Percentiles rank a stretch among this genome's conserved stretches.
Evolutionary conservation across 2,113 vertebrate species (phyloP).

Genomic region (Uropsilus gracilis): DNA sequence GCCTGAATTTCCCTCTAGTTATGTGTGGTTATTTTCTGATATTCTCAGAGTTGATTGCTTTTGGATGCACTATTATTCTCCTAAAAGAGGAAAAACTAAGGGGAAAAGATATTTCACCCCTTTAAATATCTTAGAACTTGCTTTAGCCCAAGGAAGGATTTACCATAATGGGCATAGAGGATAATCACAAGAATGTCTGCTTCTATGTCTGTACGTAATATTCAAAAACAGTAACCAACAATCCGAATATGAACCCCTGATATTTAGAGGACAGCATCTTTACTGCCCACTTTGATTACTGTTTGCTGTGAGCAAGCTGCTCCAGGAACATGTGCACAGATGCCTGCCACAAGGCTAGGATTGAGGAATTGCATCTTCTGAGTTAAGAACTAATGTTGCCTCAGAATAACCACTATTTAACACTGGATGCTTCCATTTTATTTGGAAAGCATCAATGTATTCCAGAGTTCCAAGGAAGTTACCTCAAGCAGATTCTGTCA

Average conservation of each 20-base stretch:
- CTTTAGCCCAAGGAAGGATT: neutral
- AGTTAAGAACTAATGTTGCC: neutral
- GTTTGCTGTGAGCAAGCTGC: neutral
- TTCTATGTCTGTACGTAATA: neutral
- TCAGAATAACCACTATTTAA: neutral
- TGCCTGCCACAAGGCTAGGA: neutral
- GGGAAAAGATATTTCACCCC: accelerated
- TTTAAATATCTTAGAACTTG: neutral
- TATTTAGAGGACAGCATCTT: neutral
- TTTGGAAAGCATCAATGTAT: neutral
- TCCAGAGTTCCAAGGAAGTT: neutral
- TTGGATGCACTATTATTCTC: neutral
- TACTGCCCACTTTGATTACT: neutral
- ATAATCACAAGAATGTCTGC: neutral
- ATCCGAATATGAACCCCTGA: neutral
- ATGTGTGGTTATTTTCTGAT: neutral
- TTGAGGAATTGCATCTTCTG: neutral
- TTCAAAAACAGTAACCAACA: neutral
- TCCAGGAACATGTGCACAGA: neutral
- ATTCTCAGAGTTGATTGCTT: neutral
- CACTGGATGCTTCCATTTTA: neutral
- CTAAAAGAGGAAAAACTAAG: neutral
- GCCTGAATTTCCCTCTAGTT: neutral
- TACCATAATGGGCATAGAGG: neutral
- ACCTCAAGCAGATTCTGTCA: neutral